A percentile compares a stretch with the other conserved stretches of the same genome.
These are phyloP conservation scores for Geopemphigus sp. DNA, from an alignment of 1,140 invertebrate species.

Conservation along the genomic window DNA sequence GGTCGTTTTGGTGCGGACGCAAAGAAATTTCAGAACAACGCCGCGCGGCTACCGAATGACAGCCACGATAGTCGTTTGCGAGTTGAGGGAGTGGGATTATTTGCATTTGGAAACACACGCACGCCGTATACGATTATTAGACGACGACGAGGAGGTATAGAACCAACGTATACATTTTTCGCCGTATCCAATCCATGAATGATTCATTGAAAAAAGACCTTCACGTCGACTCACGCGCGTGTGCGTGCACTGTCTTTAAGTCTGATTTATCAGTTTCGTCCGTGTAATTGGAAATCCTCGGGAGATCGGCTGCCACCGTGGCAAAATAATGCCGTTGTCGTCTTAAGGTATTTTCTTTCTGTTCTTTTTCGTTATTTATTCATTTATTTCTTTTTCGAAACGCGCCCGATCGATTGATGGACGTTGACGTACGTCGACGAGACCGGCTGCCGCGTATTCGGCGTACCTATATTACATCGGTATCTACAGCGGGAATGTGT, in stretches of 20 bases:
- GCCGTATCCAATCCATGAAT: conserved; percentile 15
- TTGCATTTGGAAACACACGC: neutral
- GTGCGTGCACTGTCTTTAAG: neutral
- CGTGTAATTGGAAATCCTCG: conserved; percentile 27
- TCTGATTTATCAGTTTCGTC: conserved; percentile 28
- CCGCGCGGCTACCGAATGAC: too few species aligned
- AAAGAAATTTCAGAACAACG: too few species aligned
- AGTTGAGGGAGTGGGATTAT: too few species aligned
- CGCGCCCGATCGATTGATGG: conserved; percentile 12
- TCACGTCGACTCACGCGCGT: neutral
- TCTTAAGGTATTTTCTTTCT: neutral
- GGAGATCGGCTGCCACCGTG: neutral
- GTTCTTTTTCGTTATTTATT: too few species aligned
- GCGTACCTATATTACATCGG: too few species aligned
- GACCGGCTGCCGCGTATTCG: neutral
- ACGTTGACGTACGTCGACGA: conserved; percentile 13
- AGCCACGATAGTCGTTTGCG: too few species aligned
- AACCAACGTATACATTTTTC: conserved; percentile 24
- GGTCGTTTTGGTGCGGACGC: too few species aligned
- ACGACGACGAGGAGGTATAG: neutral
- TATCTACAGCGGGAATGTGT: too few species aligned
- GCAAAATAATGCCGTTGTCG: conserved; percentile 23
- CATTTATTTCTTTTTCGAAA: neutral
- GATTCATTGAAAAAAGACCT: conserved; percentile 28
- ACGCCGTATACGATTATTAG: conserved; percentile 27